Base-by-base conservation (phyloP, 2,888 invertebrate genomes). In the Chaetogeoica ovagalla region DNA sequence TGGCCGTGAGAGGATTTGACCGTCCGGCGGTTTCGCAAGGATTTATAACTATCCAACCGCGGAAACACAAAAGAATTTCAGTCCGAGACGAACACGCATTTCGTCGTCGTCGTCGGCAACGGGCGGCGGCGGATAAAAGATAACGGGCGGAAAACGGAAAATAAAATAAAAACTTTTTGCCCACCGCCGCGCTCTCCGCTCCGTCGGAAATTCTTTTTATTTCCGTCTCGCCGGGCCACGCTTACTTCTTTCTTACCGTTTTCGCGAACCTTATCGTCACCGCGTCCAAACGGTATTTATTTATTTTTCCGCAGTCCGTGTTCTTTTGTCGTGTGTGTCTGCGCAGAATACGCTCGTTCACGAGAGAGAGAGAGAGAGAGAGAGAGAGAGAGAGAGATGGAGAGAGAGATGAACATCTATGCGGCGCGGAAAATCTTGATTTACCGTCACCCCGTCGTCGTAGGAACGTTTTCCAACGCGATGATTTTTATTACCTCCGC, bases 211-310 rank as follows among this genome's bases (percentile, higher is more conserved):
- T 30, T 19, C 13, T 52, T 30, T 17, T 48, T 48, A 30, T 62
- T 21, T 23, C 39, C 17, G 17, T 60, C 48, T 2, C 2, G 43
- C 6, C 43, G 9, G 43, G 30, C 30, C 30, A 30, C 30, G 30
- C 30, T 4, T 30, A n/a, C n/a, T 30, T 30, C 30, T 30, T 30
- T 30, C 30, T 30, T 30, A 30, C 30, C 30, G 30, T 30, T 30
- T 30, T 30, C 43, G 43, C 8, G 30, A 48, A 52, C 65, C 63
- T 69, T 69, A 62, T 77, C 77, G 59, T 77, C 52, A 37, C 77
- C 77, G 69, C 62, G 77, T 62, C 69, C 52, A 69, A 77, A 77
- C 60, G 69, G 77, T 77, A 69, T 77, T 77, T 69, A 69, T 77
- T 77, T 69, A 30, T 30, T 30, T 30, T 30, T 30, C 30, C 30